Conservation (phyloP, 2,113 vertebrate species). For the Argyrosomus japonicus region DNA sequence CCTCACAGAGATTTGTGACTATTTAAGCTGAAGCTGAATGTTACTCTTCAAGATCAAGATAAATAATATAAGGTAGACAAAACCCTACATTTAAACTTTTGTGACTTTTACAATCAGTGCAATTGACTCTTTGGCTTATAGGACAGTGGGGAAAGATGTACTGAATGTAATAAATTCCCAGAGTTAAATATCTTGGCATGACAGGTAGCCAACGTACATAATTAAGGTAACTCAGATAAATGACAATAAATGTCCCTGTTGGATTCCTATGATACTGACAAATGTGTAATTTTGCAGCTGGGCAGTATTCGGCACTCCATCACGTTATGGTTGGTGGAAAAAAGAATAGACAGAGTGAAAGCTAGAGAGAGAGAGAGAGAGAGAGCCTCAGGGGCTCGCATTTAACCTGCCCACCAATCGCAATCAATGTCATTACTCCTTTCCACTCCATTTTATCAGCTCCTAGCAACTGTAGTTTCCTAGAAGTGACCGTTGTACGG, state of each 20-base stretch:
- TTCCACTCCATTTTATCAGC: slow-evolving; percentile 90
- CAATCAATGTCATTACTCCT: slow-evolving; percentile 93
- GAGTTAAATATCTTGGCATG: slow-evolving; percentile 48
- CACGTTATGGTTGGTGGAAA: slow-evolving; percentile 53
- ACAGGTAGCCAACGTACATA: slow-evolving; percentile 55
- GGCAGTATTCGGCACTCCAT: slow-evolving; percentile 52
- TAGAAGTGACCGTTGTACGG: slow-evolving; percentile 94
- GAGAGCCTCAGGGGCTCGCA: slow-evolving; percentile 74
- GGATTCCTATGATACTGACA: slow-evolving; percentile 65
- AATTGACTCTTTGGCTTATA: neutral
- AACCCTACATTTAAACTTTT: neutral
- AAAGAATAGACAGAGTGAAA: slow-evolving; percentile 54
- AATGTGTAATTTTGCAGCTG: slow-evolving; percentile 64
- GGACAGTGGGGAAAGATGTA: slow-evolving; percentile 7
- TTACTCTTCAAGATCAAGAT: neutral
- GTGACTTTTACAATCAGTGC: neutral
- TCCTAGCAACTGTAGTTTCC: slow-evolving; percentile 82
- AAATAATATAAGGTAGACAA: neutral
- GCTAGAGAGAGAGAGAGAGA: slow-evolving; percentile 38
- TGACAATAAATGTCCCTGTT: slow-evolving; percentile 61
- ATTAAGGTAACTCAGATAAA: slow-evolving; percentile 63
- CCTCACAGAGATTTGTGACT: neutral
- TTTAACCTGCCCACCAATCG: slow-evolving; percentile 90
- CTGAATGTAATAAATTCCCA: slow-evolving; percentile 18
- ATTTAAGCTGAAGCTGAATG: neutral